Base-by-base conservation (phyloP, 1,140 invertebrate species). In the Cotesia glomerata region DNA sequence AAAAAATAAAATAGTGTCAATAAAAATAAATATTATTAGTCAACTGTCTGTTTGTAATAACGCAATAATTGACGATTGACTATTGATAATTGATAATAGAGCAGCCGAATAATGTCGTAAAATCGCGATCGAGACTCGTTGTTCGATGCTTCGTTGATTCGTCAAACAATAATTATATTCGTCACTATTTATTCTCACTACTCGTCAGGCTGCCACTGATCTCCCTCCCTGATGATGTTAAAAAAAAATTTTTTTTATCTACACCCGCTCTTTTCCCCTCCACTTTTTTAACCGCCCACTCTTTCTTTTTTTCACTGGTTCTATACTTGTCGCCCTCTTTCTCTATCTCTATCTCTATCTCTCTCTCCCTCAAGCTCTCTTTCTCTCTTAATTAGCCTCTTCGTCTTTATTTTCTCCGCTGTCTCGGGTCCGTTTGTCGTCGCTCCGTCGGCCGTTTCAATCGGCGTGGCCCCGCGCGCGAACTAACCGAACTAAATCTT, bases 401-500 rank as follows among this genome's bases (percentile, higher is more conserved):
- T 66, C 68, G 39, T 64, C 39, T 62, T 72, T 67, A 14, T 66
- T 73, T 70, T 62, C 59, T 35, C 59, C 63, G 67, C 71, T 69
- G 58, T 74, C 75, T 76, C 75, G 69, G 58, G 74, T 75, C 64
- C 69, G 64, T 76, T 67, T 69, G 66, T 74, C 74, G 76, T 75
- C 69, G 34, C 51, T 66, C 49, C 64, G 68, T 74, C 74, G 77
- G 78, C 79, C 82, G 82, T 87, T 82, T 80, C 82, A 84, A 80
- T 87, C 84, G 83, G 79, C 81, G 84, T 83, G 85, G 82, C 84
- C 85, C 82, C 84, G 85, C 84, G 84, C 86, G 84, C 84, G 81
- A 87, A 87, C 86, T 87, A 86, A 87, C 82, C 84, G 80, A 82
- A 81, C 83, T 81, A 84, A 84, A 80, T 81, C 78, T 83, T 75